A percentile compares a stretch with the other conserved stretches of the same genome.
Conservation (phyloP, 2,113 vertebrate species). For the Albula goreensis region DNA sequence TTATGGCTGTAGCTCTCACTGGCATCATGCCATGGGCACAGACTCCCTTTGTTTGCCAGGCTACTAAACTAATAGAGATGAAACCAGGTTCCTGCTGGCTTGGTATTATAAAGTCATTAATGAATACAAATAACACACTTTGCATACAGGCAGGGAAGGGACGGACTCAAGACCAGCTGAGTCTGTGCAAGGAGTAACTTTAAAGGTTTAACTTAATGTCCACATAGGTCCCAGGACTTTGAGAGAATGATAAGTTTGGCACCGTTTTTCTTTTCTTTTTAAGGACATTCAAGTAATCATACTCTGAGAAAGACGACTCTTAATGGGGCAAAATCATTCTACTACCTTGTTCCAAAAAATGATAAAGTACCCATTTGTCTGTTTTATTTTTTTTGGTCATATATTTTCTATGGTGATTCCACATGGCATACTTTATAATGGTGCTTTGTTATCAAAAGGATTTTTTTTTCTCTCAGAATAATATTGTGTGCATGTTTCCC, state of each 20-base stretch:
- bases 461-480: background rate
- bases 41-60: slow-evolving; percentile 78
- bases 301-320: background rate
- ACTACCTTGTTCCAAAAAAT: slow-evolving; percentile 8
- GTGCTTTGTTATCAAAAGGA: slow-evolving; percentile 13
- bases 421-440: slow-evolving; percentile 7
- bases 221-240: background rate
- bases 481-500: slow-evolving; percentile 8
- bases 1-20: slow-evolving; percentile 72
- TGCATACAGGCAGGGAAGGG: slow-evolving; percentile 68
- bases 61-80: slow-evolving; percentile 80
- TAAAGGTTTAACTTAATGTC: slow-evolving; percentile 22
- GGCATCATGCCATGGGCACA: slow-evolving; percentile 72
- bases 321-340: slow-evolving; percentile 16
- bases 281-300: slow-evolving; percentile 26
- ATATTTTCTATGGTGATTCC: background rate
- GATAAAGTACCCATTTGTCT: background rate
- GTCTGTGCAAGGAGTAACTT: slow-evolving; percentile 38
- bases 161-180: slow-evolving; percentile 76
- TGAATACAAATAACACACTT: slow-evolving; percentile 75
- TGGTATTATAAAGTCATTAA: slow-evolving; percentile 79
- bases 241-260: background rate
- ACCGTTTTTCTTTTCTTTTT: background rate
- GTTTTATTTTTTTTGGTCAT: background rate
- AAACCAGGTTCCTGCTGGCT: slow-evolving; percentile 83